These are phyloP conservation scores for Phoebastria nigripes DNA, from an alignment of 2,797 vertebrate genomes.

Conservation along the genomic window DNA sequence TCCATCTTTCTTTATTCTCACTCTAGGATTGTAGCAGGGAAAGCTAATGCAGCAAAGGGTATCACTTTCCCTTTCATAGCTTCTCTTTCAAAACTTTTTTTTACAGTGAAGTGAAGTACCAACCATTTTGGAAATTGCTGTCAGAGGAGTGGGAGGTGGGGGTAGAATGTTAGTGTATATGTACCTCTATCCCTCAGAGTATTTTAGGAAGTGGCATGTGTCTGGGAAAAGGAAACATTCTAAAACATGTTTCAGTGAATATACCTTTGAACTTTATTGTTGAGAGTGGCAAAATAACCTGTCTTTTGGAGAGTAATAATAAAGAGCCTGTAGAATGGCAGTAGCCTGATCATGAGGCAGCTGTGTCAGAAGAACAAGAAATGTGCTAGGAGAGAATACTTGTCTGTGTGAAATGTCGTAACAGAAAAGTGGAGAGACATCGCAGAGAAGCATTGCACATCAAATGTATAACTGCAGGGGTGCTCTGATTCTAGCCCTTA, in stretches of 20 bases:
- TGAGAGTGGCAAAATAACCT: not conserved
- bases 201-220: not conserved
- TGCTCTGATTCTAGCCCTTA: not conserved
- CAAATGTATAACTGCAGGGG: not conserved
- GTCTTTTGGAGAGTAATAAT: not conserved
- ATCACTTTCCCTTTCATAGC: not conserved
- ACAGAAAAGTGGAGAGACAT: not conserved
- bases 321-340: not conserved
- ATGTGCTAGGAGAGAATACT: not conserved
- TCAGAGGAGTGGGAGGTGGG: not conserved
- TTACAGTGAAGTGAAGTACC: not conserved
- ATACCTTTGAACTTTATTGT: not conserved
- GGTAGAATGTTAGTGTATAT: not conserved
- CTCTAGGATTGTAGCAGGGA: not conserved
- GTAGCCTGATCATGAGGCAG: not conserved
- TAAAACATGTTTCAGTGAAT: not conserved
- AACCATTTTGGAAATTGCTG: not conserved
- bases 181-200: not conserved
- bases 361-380: not conserved
- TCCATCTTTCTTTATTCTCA: not conserved
- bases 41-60: not conserved
- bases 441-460: accelerated
- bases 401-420: not conserved
- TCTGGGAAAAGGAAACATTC: not conserved
- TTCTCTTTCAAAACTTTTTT: not conserved